phyloP scores from a whole-genome alignment of 2,888 invertebrate genomes.

The Rhagophthalmus giganteus region DNA sequence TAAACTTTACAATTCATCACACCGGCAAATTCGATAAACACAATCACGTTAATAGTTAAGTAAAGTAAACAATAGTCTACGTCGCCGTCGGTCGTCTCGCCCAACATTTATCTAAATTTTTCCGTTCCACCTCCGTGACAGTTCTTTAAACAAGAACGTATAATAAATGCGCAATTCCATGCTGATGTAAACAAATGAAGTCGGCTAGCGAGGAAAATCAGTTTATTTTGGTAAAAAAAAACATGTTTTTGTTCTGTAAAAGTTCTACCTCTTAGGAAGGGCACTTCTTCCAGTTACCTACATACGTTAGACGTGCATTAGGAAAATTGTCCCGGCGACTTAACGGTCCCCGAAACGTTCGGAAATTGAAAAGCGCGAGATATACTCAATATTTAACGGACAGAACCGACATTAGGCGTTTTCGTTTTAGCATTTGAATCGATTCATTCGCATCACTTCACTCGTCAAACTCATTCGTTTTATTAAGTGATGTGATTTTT shows the following conservation, averaged over 20 bases:
- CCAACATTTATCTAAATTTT: not conserved
- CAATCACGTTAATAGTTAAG: no score
- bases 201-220: conserved; percentile 4
- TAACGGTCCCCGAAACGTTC: conserved; percentile 16
- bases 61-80: no score
- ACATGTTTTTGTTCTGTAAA: not conserved
- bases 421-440: no score
- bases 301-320: conserved; percentile 25
- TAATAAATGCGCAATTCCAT: not conserved
- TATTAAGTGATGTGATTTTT: no score
- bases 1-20: no score
- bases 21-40: no score
- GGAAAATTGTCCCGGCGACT: conserved; percentile 22
- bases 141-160: not conserved
- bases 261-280: no score
- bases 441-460: no score
- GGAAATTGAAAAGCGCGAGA: conserved; percentile 22
- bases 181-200: conserved; percentile 18
- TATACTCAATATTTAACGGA: conserved; percentile 13
- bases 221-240: conserved; percentile 11
- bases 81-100: no score
- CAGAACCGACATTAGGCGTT: conserved; percentile 9
- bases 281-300: conserved; percentile 12
- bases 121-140: not conserved
- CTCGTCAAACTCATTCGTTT: no score